phyloP scores from a whole-genome alignment of 2,113 vertebrate genomes.

The Odontophorus gujanensis region DNA sequence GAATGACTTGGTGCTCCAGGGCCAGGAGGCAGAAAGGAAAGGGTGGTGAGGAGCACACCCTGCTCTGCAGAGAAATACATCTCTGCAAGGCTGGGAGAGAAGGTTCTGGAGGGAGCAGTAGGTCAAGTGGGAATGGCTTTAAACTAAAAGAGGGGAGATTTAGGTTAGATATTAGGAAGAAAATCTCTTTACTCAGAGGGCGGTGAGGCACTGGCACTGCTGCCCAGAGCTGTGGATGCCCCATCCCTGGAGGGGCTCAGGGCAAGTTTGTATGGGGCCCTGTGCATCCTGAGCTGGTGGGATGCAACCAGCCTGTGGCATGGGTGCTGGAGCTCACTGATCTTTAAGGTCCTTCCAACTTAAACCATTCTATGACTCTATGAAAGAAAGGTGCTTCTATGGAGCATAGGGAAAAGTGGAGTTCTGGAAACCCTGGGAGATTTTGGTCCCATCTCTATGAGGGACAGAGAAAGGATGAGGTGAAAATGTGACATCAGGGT shows the following conservation, averaged over 20 bases:
- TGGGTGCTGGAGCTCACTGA: too few relatives aligned
- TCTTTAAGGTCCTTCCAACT: too few relatives aligned
- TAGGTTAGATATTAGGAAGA: too few relatives aligned
- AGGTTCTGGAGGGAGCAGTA: not conserved
- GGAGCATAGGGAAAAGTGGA: not conserved
- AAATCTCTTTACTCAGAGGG: too few relatives aligned
- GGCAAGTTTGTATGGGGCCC: too few relatives aligned
- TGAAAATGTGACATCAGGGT: rapidly evolving
- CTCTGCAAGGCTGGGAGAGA: not conserved
- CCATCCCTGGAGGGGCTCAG: too few relatives aligned
- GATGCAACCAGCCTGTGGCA: too few relatives aligned
- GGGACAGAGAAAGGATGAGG: not conserved
- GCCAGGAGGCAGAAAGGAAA: not conserved
- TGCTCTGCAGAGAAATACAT: not conserved
- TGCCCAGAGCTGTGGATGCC: too few relatives aligned
- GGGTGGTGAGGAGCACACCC: not conserved
- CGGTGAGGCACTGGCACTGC: too few relatives aligned
- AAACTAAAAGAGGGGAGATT: too few relatives aligned
- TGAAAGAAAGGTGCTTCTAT: not conserved
- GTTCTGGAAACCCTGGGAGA: not conserved
- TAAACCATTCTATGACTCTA: too few relatives aligned
- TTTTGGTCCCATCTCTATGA: not conserved
- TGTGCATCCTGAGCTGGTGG: too few relatives aligned
- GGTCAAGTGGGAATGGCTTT: not conserved
- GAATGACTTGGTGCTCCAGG: not conserved